These are phyloP conservation scores for Silurus lanzhouensis DNA, from an alignment of 2,797 vertebrate genomes.

Conservation along the genomic window DNA sequence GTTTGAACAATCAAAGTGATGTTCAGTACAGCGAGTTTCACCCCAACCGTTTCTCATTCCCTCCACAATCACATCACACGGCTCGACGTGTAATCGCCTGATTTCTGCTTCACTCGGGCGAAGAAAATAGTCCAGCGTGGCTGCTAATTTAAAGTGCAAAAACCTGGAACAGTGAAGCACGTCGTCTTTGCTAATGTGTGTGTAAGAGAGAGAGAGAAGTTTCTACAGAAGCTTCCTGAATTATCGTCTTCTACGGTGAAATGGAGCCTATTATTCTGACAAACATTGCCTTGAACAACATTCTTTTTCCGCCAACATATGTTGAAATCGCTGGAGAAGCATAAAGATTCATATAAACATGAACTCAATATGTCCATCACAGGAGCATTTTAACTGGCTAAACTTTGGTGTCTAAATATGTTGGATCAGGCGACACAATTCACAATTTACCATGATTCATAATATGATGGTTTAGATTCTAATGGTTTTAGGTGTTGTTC, in stretches of 20 bases:
- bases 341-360: no score
- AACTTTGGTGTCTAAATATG: not conserved
- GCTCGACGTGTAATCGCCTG: not conserved
- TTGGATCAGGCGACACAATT: not conserved
- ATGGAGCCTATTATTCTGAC: slow-evolving; percentile 34
- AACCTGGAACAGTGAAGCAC: not conserved
- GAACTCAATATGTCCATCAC: not conserved
- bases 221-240: not conserved
- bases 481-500: no score
- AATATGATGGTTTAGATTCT: no score
- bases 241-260: slow-evolving; percentile 10
- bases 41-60: not conserved
- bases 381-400: not conserved
- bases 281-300: not conserved
- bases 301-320: not conserved
- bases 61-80: not conserved
- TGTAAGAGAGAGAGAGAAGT: not conserved
- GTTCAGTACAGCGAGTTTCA: not conserved
- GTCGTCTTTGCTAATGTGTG: not conserved
- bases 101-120: not conserved
- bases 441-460: no score
- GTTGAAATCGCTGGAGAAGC: not conserved
- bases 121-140: not conserved
- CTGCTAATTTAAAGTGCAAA: slow-evolving; percentile 6
- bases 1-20: no score